These are phyloP conservation scores for Acanthopleura granulata DNA, from an alignment of 2,888 invertebrate genomes.

Conservation along the genomic window DNA sequence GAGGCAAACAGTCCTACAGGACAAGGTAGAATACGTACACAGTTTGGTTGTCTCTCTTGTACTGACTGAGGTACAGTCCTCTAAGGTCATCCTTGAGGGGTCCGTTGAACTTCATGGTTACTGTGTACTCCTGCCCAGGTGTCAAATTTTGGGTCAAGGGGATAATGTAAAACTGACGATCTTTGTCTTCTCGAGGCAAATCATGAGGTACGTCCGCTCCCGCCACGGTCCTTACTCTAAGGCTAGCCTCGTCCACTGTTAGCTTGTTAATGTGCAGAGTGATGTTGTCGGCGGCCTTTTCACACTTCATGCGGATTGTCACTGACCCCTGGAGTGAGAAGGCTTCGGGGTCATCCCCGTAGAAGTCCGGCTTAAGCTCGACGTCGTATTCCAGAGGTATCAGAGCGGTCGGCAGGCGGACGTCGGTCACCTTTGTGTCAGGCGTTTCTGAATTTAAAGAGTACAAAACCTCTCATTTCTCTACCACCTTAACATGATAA, in stretches of 20 bases:
- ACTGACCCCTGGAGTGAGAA: slow-evolving; percentile 54
- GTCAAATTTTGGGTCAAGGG: slow-evolving; percentile 75
- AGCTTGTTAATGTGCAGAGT: slow-evolving; percentile 51
- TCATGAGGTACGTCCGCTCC: not conserved
- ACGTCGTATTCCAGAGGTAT: slow-evolving; percentile 51
- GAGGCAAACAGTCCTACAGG: not conserved
- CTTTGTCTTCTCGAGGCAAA: slow-evolving; percentile 36
- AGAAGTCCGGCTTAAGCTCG: slow-evolving; percentile 54
- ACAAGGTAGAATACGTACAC: slow-evolving; percentile 36
- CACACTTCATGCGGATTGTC: slow-evolving; percentile 40
- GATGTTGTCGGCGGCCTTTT: slow-evolving; percentile 37
- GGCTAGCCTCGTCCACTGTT: slow-evolving; percentile 32
- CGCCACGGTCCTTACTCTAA: slow-evolving; percentile 12
- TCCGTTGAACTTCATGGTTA: slow-evolving; percentile 81
- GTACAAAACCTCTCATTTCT: too few species aligned
- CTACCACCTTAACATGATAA: too few species aligned
- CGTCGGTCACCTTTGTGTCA: slow-evolving; percentile 31
- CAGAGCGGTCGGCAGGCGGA: slow-evolving; percentile 50
- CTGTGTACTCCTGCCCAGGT: slow-evolving; percentile 76
- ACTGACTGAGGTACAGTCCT: slow-evolving; percentile 51
- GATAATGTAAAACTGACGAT: slow-evolving; percentile 72
- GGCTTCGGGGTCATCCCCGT: slow-evolving; percentile 39
- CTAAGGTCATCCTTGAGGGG: slow-evolving; percentile 73
- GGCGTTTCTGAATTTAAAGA: not conserved
- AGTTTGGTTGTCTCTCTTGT: slow-evolving; percentile 41